A percentile compares a stretch with the other conserved stretches of the same genome.
phyloP scores from a whole-genome alignment of 64 coral and sea anemone genomes.

The Acropora yongei region DNA sequence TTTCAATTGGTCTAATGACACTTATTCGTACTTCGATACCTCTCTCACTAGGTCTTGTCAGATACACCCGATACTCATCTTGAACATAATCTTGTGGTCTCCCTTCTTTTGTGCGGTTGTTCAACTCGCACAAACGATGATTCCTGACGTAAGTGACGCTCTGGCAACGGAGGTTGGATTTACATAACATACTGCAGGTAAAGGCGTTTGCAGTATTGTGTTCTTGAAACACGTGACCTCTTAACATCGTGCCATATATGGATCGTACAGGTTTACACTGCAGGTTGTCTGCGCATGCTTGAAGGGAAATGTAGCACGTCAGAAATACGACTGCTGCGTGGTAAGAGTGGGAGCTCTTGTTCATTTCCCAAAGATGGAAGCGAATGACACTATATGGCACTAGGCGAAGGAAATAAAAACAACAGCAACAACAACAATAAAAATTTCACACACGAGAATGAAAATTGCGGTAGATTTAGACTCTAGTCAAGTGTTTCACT shows the following conservation, averaged over 20 bases:
- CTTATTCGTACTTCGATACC: neutral
- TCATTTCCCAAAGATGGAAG: neutral
- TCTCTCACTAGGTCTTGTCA: neutral
- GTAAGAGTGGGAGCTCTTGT: neutral
- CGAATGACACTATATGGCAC: neutral
- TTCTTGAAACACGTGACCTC: neutral
- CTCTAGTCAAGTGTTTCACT: no score
- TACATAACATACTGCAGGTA: neutral
- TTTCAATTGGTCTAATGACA: no score
- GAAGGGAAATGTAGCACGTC: neutral
- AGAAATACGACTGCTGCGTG: neutral
- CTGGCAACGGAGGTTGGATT: neutral
- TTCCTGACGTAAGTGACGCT: slow-evolving; percentile 26
- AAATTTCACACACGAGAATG: no score
- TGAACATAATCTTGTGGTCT: neutral
- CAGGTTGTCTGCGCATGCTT: neutral
- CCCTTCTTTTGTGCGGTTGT: neutral
- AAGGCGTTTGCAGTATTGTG: neutral
- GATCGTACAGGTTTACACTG: neutral
- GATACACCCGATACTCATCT: neutral
- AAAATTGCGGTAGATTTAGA: no score
- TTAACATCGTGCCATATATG: neutral
- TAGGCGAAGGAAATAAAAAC: neutral
- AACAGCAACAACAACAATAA: no score
- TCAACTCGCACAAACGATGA: neutral